phyloP scores from a whole-genome alignment of 2,113 vertebrate species.

The Scomber colias region DNA sequence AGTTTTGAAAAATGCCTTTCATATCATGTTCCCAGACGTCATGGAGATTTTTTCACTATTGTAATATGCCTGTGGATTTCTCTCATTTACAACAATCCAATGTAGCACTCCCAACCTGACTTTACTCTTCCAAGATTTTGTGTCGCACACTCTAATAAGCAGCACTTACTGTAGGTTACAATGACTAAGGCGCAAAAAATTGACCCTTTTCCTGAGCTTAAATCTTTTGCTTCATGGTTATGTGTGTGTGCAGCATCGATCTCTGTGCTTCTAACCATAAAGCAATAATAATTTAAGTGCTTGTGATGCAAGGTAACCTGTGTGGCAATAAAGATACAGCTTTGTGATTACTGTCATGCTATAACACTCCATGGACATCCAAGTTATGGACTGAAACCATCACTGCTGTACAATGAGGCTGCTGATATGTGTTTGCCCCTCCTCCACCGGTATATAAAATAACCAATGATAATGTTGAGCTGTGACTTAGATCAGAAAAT shows the following conservation, averaged over 20 bases:
- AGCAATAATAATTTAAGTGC: slow-evolving; percentile 82
- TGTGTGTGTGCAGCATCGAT: slow-evolving; percentile 68
- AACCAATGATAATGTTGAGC: slow-evolving; percentile 45
- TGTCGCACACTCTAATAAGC: slow-evolving; percentile 61
- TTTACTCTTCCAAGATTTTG: slow-evolving; percentile 64
- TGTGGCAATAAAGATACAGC: slow-evolving; percentile 82
- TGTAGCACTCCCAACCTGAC: slow-evolving; percentile 78
- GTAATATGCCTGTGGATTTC: slow-evolving; percentile 71
- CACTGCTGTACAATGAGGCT: slow-evolving; percentile 76
- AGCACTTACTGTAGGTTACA: slow-evolving; percentile 63
- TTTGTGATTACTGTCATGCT: slow-evolving; percentile 76
- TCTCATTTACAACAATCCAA: slow-evolving; percentile 69
- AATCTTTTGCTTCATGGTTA: slow-evolving; percentile 78
- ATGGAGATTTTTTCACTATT: slow-evolving; percentile 56
- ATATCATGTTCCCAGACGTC: slow-evolving; percentile 58
- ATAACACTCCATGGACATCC: slow-evolving; percentile 63
- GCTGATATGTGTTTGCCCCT: slow-evolving; percentile 64
- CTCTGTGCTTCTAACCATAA: slow-evolving; percentile 80
- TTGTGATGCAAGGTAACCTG: slow-evolving; percentile 77
- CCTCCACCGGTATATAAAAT: slow-evolving; percentile 45
- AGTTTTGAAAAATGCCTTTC: slow-evolving; percentile 75
- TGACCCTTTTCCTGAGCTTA: slow-evolving; percentile 53
- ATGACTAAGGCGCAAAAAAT: slow-evolving; percentile 44
- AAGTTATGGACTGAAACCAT: slow-evolving; percentile 56
- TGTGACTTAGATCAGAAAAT: slow-evolving; percentile 27